Base-by-base conservation (phyloP, 2,797 vertebrate species). In the Myotis vivesi region DNA sequence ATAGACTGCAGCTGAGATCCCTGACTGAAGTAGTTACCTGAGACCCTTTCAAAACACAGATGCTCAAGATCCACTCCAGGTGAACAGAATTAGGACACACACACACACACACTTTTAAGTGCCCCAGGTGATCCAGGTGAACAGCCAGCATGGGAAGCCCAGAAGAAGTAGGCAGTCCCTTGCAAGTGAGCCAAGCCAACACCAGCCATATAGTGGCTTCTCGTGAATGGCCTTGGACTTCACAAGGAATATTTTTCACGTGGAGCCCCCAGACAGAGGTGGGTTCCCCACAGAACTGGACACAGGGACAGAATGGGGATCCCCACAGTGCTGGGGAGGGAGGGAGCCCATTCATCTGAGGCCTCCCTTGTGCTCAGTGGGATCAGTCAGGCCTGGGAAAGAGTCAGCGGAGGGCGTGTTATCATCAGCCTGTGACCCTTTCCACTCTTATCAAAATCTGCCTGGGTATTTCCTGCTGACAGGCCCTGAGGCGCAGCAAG, bases 391-490 rank as follows among this genome's bases (percentile, higher is more conserved):
- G 28, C 51, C 75, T 86, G 85, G 85, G 85, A 68, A 94, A 66
- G 41, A 77, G 57, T 76, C 36, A 49, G 36, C 25, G 8, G 88
- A 72, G 59, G 64, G 53, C 0, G 1, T 5, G 13, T 81, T 93
- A 62, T 92, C 93, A 49, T 57, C 87, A 92, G 85, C 90, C 64
- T 30, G 55, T 71, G 92, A 53, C 73, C 92, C 75, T 92, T 93
- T 80, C 59, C 11, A 33, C 46, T 77, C 72, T 92, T 77, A 84
- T 94, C 91, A 94, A 41, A 96, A 68, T 84, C 94, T 71, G 46
- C 11, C 3, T 64, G 87, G 85, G 38, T 77, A 77, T 88, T 95
- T 96, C 90, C 94, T 96, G 94, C 71, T 86, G 73, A 84, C 75
- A 80, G 79, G 41, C n/a, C 57, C 62, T 30, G 89, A 82, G 93